Conservation (phyloP, 1,140 invertebrate genomes). For the Nomia melanderi region DNA sequence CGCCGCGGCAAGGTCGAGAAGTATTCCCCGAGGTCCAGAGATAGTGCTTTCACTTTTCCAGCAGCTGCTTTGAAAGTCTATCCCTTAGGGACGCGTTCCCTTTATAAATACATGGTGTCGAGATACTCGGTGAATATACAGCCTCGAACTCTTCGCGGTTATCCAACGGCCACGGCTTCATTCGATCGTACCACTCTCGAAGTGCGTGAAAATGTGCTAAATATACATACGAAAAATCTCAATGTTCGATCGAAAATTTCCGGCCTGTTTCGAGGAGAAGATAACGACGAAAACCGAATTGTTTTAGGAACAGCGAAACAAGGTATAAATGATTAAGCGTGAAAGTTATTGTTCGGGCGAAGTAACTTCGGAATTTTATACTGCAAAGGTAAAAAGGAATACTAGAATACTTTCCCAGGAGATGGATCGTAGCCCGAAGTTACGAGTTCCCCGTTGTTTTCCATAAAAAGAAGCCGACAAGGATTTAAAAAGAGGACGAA, state of each 20-base stretch:
- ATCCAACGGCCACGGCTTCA: slow-evolving; percentile 20
- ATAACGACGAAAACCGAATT: too few species aligned
- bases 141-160: slow-evolving; percentile 26
- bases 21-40: slow-evolving; percentile 35
- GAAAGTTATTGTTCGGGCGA: too few species aligned
- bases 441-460: not conserved
- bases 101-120: slow-evolving; percentile 55
- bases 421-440: not conserved
- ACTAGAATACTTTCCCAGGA: not conserved
- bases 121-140: slow-evolving; percentile 33
- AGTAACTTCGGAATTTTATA: not conserved
- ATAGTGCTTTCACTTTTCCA: slow-evolving; percentile 53
- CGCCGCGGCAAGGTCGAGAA: slow-evolving; percentile 23
- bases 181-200: not conserved
- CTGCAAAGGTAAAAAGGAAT: too few species aligned
- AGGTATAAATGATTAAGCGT: too few species aligned
- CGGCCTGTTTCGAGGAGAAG: too few species aligned
- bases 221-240: too few species aligned
- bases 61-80: slow-evolving; percentile 51
- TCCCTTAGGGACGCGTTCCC: slow-evolving; percentile 35
- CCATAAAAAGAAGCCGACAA: not conserved
- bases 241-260: too few species aligned
- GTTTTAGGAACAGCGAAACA: too few species aligned
- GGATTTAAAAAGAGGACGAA: not conserved
- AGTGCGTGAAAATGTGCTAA: too few species aligned